Conservation (phyloP, 2,113 vertebrate genomes). For the Tichodroma muraria region DNA sequence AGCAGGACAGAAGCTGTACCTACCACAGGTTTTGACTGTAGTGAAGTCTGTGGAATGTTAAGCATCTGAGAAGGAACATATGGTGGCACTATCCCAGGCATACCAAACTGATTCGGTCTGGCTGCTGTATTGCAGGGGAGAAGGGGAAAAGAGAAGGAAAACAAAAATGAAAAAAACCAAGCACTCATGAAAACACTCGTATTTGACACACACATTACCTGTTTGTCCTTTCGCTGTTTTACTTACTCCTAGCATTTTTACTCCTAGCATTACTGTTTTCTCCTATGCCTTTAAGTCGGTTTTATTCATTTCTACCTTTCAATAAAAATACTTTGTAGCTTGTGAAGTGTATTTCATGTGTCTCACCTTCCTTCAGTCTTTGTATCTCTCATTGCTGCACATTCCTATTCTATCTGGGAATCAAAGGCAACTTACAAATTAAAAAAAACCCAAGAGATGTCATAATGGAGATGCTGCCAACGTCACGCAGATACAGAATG, state of each 20-base stretch:
- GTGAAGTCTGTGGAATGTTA: constrained; percentile 85
- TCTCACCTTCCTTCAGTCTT: neutral
- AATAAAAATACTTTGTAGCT: neutral
- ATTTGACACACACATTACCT: neutral
- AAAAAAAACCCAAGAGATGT: neutral
- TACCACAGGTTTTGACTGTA: constrained; percentile 82
- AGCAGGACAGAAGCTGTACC: constrained; percentile 31
- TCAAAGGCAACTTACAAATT: neutral
- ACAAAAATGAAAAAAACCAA: neutral
- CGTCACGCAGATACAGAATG: neutral
- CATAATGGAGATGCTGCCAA: neutral
- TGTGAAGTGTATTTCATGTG: neutral
- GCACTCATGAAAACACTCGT: neutral
- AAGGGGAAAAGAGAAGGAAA: neutral
- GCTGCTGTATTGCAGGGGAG: constrained; percentile 64
- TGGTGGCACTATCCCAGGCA: constrained; percentile 80
- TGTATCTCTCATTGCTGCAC: neutral
- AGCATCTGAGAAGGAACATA: constrained; percentile 81
- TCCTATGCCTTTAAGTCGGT: neutral
- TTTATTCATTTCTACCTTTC: neutral
- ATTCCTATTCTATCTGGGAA: neutral
- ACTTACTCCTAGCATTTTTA: neutral
- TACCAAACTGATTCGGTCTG: constrained; percentile 85
- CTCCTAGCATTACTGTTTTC: neutral
- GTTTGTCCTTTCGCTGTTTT: neutral